phyloP scores from a whole-genome alignment of 2,113 vertebrate genomes.

The Parus major region DNA sequence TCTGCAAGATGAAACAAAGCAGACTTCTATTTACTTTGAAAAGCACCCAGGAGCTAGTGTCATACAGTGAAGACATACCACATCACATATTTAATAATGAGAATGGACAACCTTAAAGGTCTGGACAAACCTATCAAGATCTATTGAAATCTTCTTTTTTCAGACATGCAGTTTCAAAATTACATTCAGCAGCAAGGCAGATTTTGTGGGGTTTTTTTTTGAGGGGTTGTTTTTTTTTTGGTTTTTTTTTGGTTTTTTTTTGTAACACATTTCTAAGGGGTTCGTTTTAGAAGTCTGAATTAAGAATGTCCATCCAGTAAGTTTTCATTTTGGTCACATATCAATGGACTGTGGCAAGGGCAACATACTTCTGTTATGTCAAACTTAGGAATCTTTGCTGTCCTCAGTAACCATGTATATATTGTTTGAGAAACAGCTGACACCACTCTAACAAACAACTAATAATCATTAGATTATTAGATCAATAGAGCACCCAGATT shows the following conservation, averaged over 20 bases:
- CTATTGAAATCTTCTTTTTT: slow-evolving; percentile 54
- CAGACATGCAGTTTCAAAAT: slow-evolving; percentile 38
- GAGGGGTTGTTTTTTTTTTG: neutral
- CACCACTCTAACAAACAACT: neutral
- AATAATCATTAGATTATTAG: neutral
- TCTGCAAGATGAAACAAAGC: slow-evolving; percentile 52
- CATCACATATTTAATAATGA: slow-evolving; percentile 31
- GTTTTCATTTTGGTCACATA: neutral
- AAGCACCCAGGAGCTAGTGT: slow-evolving; percentile 54
- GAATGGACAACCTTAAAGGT: slow-evolving; percentile 49
- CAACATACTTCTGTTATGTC: neutral
- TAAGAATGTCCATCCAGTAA: neutral
- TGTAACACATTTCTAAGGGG: slow-evolving; percentile 14
- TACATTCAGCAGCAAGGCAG: neutral
- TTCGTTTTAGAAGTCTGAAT: slow-evolving; percentile 33
- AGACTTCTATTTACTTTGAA: slow-evolving; percentile 62
- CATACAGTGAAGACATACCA: slow-evolving; percentile 21
- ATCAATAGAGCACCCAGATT: neutral
- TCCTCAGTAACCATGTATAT: neutral
- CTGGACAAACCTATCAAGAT: slow-evolving; percentile 49
- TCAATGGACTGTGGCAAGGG: neutral
- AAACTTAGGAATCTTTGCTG: neutral
- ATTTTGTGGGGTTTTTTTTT: too few species aligned
- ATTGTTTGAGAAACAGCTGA: neutral
- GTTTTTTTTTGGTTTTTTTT: neutral